phyloP scores from a whole-genome alignment of 2,888 invertebrate species.

The Dendrolimus houi region DNA sequence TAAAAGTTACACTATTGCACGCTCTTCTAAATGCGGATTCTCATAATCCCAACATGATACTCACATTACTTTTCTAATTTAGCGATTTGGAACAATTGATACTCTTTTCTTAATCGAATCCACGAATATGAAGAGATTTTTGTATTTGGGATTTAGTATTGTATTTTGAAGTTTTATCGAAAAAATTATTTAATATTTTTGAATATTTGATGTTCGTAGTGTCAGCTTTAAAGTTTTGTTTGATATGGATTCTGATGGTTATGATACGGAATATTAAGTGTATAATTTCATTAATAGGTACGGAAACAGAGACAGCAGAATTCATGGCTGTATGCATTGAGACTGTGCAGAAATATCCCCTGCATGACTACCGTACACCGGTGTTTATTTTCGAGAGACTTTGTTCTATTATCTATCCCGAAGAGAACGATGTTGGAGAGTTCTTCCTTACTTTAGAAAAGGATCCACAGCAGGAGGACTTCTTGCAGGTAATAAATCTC shows the following conservation, averaged over 20 bases:
- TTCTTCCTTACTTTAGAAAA: constrained; percentile 98
- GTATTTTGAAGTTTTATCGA: too few relatives aligned
- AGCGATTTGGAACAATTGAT: too few relatives aligned
- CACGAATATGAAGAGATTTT: neutral
- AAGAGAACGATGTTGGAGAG: constrained; percentile 97
- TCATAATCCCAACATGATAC: too few relatives aligned
- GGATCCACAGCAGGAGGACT: constrained; percentile 99
- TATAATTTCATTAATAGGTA: constrained; percentile 71
- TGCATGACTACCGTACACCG: constrained; percentile 95
- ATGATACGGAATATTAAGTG: too few relatives aligned
- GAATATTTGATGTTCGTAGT: too few relatives aligned
- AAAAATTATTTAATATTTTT: too few relatives aligned
- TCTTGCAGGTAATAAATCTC: constrained; percentile 81
- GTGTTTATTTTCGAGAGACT: constrained; percentile 98
- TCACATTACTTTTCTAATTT: too few relatives aligned
- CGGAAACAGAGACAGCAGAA: constrained; percentile 95
- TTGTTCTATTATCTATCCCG: constrained; percentile 97
- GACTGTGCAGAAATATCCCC: constrained; percentile 93
- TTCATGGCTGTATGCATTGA: constrained; percentile 98
- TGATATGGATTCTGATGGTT: too few relatives aligned
- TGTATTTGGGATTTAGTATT: neutral
- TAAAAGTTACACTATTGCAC: too few relatives aligned
- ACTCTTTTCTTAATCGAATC: too few relatives aligned
- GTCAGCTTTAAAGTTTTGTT: too few relatives aligned
- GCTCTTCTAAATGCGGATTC: too few relatives aligned